Evolutionary conservation across 2,797 vertebrate species (phyloP).

Genomic region (Peromyscus attwateri): DNA sequence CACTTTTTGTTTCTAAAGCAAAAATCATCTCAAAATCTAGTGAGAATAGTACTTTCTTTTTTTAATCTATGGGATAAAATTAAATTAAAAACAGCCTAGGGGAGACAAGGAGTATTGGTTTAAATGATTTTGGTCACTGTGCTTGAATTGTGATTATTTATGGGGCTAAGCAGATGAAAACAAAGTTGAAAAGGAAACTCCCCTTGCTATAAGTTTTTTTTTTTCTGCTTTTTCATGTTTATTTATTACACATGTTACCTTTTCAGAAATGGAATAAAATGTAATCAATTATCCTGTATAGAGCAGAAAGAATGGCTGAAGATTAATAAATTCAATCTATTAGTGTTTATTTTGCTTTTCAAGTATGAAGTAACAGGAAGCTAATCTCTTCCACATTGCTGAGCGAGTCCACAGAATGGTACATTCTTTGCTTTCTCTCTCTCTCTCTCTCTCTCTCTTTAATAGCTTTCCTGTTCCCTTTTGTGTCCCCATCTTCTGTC

Average conservation of each 20-base stretch:
- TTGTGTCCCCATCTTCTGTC: neutral
- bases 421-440: conserved; percentile 13
- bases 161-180: conserved; percentile 1
- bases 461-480: neutral
- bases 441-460: neutral
- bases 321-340: conserved; percentile 75
- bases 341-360: conserved; percentile 79
- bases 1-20: conserved; percentile 35
- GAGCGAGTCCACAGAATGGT: conserved; percentile 39
- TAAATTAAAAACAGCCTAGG: conserved; percentile 61
- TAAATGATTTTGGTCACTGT: conserved; percentile 48
- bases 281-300: conserved; percentile 54
- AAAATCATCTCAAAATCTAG: conserved; percentile 46
- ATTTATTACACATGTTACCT: neutral
- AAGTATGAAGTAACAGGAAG: conserved; percentile 71
- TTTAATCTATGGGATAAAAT: conserved; percentile 52
- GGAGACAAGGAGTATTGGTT: conserved; percentile 9
- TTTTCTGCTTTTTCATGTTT: conserved; percentile 42
- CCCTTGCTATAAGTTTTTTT: neutral
- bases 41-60: conserved; percentile 40
- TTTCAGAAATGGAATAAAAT: conserved; percentile 56
- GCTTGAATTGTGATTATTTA: conserved; percentile 20
- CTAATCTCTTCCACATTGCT: conserved; percentile 75
- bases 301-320: conserved; percentile 60
- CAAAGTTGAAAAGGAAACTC: neutral